Evolutionary conservation across 2,797 vertebrate genomes (phyloP), one percentile per base, ranked within the genome.

Genomic region (Erethizon dorsatum): DNA sequence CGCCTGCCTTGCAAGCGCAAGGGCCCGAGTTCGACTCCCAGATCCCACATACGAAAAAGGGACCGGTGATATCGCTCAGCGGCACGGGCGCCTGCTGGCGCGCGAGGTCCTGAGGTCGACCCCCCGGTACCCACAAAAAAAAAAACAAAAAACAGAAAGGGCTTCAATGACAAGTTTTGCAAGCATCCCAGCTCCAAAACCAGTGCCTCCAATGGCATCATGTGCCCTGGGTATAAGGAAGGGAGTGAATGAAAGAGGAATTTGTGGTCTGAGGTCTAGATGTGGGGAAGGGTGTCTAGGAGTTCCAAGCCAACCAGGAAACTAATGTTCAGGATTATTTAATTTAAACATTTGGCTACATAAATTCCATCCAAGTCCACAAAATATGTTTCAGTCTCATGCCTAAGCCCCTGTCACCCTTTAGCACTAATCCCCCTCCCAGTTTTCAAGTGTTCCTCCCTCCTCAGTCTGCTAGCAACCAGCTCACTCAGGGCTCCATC

Each of bases 261-360:
- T 85, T 75, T 94, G 56, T 83, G 28, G 6, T 89, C 37, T 91
- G 52, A 96, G 54, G 37, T 52, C 82, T 94, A 73, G 54, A 37
- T 8, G 41, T 90, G 41, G 6, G 31, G 56, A 84, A 90, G 18
- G 47, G n/a, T 71, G 47, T 90, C 77, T 63, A 90, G 37, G 22
- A 71, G 8, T 94, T 95, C 52, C 33, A 88, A 89, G 67, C 85
- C 75, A 95, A 78, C 54, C 24, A 94, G 33, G 71, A 94, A 94
- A 88, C 45, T 50, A 41, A 52, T 84, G 95, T 92, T 33, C 18
- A 84, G 87, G 41, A 88, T 91, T 45, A 88, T 83, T 96, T 83
- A 37, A 94, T 94, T 88, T 95, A 71, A 95, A 88, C 47, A 88
- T 90, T 88, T 85, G 88, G 37, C 83, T 96, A 56, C 45, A 91